Evolutionary conservation across 2,113 vertebrate genomes (phyloP).

Genomic region (Gymnogyps californianus): DNA sequence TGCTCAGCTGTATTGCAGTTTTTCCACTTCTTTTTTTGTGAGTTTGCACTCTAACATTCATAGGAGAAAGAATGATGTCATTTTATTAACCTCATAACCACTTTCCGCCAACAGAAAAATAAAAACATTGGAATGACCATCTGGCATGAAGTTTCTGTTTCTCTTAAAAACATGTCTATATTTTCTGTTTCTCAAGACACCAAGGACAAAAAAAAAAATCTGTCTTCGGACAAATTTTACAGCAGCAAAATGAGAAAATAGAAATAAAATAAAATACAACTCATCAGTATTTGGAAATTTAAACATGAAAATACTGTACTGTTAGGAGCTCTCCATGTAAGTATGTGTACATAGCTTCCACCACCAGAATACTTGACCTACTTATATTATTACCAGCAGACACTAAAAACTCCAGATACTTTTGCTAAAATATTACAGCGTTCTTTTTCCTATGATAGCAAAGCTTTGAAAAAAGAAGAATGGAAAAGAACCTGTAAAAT

Average conservation of each 20-base stretch:
- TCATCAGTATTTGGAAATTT: neutral
- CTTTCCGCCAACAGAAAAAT: conserved; percentile 13
- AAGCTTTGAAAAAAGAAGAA: neutral
- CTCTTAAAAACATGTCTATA: conserved; percentile 29
- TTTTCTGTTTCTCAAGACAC: conserved; percentile 15
- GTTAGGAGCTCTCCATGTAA: neutral
- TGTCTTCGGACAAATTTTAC: neutral
- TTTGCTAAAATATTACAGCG: neutral
- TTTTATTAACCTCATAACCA: conserved; percentile 34
- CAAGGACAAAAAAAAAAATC: neutral
- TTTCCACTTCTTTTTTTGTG: neutral
- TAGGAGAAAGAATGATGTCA: conserved; percentile 6
- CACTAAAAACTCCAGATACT: neutral
- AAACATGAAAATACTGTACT: neutral
- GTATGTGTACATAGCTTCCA: neutral
- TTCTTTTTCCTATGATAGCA: neutral
- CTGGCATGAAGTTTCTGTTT: conserved; percentile 25
- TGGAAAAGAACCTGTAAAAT: neutral
- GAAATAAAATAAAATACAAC: neutral
- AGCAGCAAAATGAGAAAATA: neutral
- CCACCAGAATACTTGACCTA: neutral
- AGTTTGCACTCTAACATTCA: neutral
- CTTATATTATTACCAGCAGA: neutral
- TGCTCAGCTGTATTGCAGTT: neutral
- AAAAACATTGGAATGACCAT: conserved; percentile 33